Conservation (phyloP, 2,113 vertebrate genomes). For the Pygathrix nemaeus region DNA sequence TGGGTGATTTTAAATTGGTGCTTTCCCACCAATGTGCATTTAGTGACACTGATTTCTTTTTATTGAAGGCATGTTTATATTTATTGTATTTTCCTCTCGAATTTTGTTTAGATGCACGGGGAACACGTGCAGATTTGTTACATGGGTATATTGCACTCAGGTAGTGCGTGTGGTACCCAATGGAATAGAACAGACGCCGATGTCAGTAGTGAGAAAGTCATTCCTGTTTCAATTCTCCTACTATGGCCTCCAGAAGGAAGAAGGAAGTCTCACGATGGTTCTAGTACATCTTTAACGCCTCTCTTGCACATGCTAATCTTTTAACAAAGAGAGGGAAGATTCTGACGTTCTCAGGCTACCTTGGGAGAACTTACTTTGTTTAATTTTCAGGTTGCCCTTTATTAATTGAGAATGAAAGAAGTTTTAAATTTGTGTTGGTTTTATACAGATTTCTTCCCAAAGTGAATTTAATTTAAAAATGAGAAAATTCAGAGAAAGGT, state of each 20-base stretch:
- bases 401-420: background rate
- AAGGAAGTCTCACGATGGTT: background rate
- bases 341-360: too few species aligned
- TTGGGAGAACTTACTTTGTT: background rate
- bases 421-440: background rate
- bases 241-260: background rate
- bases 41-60: background rate
- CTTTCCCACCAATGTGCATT: too few species aligned
- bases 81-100: too few species aligned
- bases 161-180: too few species aligned
- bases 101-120: too few species aligned
- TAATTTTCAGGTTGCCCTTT: background rate
- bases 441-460: background rate
- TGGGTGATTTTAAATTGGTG: background rate
- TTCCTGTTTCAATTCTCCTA: background rate
- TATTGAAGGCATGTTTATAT: too few species aligned
- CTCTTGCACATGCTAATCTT: background rate
- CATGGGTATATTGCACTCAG: too few species aligned
- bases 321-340: background rate
- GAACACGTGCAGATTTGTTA: too few species aligned
- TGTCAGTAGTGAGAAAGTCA: background rate
- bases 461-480: background rate
- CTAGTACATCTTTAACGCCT: accelerated
- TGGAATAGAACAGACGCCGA: background rate
- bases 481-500: background rate